phyloP scores from a whole-genome alignment of 2,113 vertebrate species.

The Dendropsophus ebraccatus region DNA sequence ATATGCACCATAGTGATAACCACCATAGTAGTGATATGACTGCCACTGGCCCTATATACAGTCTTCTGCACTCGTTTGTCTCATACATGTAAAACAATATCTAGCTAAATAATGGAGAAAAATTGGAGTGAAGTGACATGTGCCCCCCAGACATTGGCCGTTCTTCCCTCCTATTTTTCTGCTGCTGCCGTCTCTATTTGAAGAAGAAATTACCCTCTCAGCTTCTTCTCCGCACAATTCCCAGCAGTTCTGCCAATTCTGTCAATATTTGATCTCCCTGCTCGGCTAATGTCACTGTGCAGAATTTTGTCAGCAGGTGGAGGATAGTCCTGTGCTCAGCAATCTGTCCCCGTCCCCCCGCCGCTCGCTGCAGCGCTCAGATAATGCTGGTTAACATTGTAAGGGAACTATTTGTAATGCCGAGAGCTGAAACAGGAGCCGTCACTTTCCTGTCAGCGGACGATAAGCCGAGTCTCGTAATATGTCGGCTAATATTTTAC shows the following conservation, averaged over 20 bases:
- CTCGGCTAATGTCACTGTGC: conserved; percentile 54
- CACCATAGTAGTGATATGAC: no score
- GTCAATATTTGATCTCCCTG: conserved; percentile 57
- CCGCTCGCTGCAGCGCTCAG: not conserved
- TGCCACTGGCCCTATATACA: no score
- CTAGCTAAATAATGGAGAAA: not conserved
- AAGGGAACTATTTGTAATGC: conserved; percentile 3
- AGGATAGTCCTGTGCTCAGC: conserved; percentile 1
- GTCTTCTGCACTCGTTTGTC: not conserved
- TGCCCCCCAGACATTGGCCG: not conserved
- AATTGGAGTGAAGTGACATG: not conserved
- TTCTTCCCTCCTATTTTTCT: conserved; percentile 20
- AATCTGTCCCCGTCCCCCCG: conserved; percentile 11
- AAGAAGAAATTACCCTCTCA: conserved; percentile 54
- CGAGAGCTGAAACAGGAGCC: not conserved
- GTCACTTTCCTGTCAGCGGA: not conserved
- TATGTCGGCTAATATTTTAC: not conserved
- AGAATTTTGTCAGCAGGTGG: no score
- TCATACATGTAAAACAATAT: not conserved
- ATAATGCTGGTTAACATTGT: conserved; percentile 20
- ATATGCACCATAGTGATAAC: no score
- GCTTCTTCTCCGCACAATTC: conserved; percentile 46
- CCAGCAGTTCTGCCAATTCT: conserved; percentile 42
- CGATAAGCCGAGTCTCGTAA: not conserved
- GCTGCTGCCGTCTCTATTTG: conserved; percentile 43